These are phyloP conservation scores for Caenorhabditis sinica DNA, from an alignment of 2,888 invertebrate genomes.

Conservation along the genomic window DNA sequence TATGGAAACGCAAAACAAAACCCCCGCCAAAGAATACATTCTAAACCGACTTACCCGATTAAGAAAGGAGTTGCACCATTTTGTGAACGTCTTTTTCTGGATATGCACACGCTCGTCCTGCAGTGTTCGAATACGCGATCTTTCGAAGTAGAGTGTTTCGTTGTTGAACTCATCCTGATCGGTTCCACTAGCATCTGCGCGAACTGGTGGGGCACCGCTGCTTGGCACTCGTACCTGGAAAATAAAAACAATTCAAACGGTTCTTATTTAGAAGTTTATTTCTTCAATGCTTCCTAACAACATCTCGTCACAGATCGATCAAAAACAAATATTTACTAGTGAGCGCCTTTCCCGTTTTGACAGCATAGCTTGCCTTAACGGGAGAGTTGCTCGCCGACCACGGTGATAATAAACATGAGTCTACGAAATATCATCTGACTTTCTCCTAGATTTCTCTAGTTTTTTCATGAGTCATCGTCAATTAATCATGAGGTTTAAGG, in stretches of 20 bases:
- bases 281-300: slow-evolving; percentile 13
- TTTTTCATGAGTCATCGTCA: slow-evolving; percentile 24
- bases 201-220: slow-evolving; percentile 66
- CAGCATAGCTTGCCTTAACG: slow-evolving; percentile 56
- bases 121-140: slow-evolving; percentile 81
- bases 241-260: not conserved
- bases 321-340: slow-evolving; percentile 53
- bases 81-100: slow-evolving; percentile 99
- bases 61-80: slow-evolving; percentile 99
- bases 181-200: slow-evolving; percentile 56
- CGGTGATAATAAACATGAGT: slow-evolving; percentile 53
- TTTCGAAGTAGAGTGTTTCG: slow-evolving; percentile 82
- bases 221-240: slow-evolving; percentile 71
- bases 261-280: not conserved
- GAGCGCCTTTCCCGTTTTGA: slow-evolving; percentile 50
- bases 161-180: slow-evolving; percentile 78
- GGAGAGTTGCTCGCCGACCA: slow-evolving; percentile 21
- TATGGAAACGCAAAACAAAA: not conserved
- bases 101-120: slow-evolving; percentile 97
- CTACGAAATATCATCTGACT: slow-evolving; percentile 41
- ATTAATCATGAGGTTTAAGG: not conserved
- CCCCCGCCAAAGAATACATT: not conserved
- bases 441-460: not conserved
- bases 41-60: slow-evolving; percentile 89
- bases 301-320: slow-evolving; percentile 11